These are phyloP conservation scores for Silvanus unidentatus DNA, from an alignment of 2,888 invertebrate species.

Conservation along the genomic window DNA sequence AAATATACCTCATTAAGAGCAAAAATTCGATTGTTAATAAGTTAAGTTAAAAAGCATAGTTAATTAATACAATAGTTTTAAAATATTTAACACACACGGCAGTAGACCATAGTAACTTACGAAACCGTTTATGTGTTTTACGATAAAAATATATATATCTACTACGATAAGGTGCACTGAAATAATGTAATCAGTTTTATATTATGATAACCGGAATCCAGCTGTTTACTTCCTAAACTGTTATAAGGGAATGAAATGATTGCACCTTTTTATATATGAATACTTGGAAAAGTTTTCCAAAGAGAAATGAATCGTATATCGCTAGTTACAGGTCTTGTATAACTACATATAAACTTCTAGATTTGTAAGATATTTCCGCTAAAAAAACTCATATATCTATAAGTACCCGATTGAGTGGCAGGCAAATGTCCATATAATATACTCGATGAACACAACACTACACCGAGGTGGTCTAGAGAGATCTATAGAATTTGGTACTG, in stretches of 20 bases:
- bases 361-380: slow-evolving; percentile 13
- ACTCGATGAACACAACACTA: slow-evolving; percentile 1
- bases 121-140: slow-evolving; percentile 1
- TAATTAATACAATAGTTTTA: slow-evolving; percentile 30
- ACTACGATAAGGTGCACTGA: background rate
- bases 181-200: no score
- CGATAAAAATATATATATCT: background rate
- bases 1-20: slow-evolving; percentile 9
- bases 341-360: slow-evolving; percentile 13
- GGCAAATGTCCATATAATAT: background rate
- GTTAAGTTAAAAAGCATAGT: slow-evolving; percentile 28
- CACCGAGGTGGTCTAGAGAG: slow-evolving; percentile 1
- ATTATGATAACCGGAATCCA: background rate
- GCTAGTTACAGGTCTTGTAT: slow-evolving; percentile 23
- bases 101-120: slow-evolving; percentile 28
- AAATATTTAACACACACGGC: slow-evolving; percentile 44
- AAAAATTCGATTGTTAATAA: slow-evolving; percentile 16
- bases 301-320: no score
- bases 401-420: slow-evolving; percentile 12
- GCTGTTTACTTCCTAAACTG: no score
- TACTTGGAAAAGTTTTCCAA: no score
- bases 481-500: slow-evolving; percentile 8
- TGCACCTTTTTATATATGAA: no score
- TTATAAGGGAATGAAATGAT: no score
- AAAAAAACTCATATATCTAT: slow-evolving; percentile 16